Evolutionary conservation across 2,113 vertebrate species (phyloP).

Genomic region (Glaucidium brasilianum): DNA sequence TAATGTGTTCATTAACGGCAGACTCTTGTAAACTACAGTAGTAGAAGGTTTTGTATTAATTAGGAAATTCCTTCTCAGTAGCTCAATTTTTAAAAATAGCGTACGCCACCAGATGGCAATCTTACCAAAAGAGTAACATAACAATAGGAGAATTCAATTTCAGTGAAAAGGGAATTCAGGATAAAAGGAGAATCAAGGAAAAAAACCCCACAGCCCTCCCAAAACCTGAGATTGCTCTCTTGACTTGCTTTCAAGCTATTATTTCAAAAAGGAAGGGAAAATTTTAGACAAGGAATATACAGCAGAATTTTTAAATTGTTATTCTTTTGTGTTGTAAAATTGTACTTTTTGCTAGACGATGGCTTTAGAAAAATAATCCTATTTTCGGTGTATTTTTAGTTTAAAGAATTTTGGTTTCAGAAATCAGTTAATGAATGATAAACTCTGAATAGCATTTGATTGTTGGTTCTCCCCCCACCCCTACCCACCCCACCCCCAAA

Average conservation of each 20-base stretch:
- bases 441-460: background rate
- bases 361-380: background rate
- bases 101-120: conserved; percentile 72
- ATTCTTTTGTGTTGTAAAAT: background rate
- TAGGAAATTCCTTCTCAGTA: background rate
- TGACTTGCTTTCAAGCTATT: background rate
- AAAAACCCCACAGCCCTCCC: background rate
- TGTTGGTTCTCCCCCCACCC: background rate
- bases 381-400: background rate
- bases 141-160: background rate
- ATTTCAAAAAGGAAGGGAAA: background rate
- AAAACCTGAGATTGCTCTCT: background rate
- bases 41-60: background rate
- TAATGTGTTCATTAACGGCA: background rate
- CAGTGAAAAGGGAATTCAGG: background rate
- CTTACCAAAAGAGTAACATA: conserved; percentile 51
- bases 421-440: background rate
- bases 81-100: background rate
- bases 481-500: no score
- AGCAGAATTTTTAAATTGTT: background rate
- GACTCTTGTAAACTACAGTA: background rate
- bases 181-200: background rate
- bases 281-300: background rate
- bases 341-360: background rate
- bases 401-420: background rate